Evolutionary conservation across 2,113 vertebrate species (phyloP), one percentile per base, ranked within the genome.

Genomic region (Elephas maximus): DNA sequence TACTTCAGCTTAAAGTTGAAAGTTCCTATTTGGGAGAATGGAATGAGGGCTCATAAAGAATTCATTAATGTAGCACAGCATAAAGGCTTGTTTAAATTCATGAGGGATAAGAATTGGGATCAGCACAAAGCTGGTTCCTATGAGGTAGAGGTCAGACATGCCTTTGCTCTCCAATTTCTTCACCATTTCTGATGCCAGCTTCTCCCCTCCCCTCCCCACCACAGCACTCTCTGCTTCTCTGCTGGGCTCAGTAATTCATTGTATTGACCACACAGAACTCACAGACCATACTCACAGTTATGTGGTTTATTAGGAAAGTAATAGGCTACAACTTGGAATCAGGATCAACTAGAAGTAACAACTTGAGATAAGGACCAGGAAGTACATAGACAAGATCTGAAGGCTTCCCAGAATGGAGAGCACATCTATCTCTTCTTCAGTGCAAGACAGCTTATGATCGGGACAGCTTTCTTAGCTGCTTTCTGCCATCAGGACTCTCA

Each of bases 21-120:
- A 86, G 80, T 92, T 93, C n/a, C 51, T 51, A 30, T 77, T 96
- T 97, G 65, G 74, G 67, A 97, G 92, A 95, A 76, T 44, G 71
- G 4, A 94, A 91, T 48, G 48, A 97, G 57, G 21, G 24, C 33
- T 76, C 41, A 88, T 90, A 93, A 98, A 97, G 44, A 45, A 79
- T 95, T 93, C 93, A 26, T 65, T 96, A 91, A 44, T 44, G 69
- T n/a, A 71, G 37, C 33, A n/a, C 1, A n/a, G 15, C 20, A 71
- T 71, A n/a, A 71, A 71, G 6, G 37, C 33, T 71, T n/a, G 30
- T 71, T 71, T 71, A 71, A n/a, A 71, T n/a, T 71, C 69, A 71
- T n/a, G 69, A n/a, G 33, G 69, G 33, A n/a, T n/a, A 71, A 71
- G 69, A 71, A 71, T 20, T 20, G 8, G 30, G 33, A 71, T 71